These are phyloP conservation scores for Oligia latruncula DNA, from an alignment of 2,888 invertebrate species.

Conservation along the genomic window DNA sequence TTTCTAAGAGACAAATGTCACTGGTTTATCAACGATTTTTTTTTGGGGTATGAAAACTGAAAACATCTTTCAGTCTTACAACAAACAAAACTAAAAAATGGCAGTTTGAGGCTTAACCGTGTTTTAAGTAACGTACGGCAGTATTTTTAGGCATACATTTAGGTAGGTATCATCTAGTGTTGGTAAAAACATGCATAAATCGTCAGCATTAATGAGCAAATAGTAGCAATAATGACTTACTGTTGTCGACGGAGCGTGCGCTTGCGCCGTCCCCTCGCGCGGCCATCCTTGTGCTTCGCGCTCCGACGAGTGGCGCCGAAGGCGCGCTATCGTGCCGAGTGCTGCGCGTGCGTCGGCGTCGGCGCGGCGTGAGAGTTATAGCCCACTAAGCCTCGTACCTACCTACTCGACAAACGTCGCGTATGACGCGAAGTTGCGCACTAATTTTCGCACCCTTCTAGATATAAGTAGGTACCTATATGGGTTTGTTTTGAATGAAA, in stretches of 20 bases:
- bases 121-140: no score
- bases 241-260: constrained; percentile 2
- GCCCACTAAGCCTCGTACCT: constrained; percentile 7
- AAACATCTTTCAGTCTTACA: no score
- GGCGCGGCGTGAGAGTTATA: not conserved
- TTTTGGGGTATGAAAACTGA: no score
- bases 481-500: constrained; percentile 51
- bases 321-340: not conserved
- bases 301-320: not conserved
- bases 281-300: constrained; percentile 15
- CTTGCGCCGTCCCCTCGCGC: not conserved
- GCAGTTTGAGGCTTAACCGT: no score
- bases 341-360: not conserved
- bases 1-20: no score
- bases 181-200: not conserved
- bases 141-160: not conserved
- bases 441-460: constrained; percentile 68
- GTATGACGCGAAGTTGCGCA: constrained; percentile 6
- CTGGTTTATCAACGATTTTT: no score
- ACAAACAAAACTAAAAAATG: no score
- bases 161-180: not conserved
- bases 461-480: constrained; percentile 10
- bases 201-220: not conserved
- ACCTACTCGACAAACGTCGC: constrained; percentile 27
- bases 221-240: constrained; percentile 19